Evolutionary conservation across 1,140 invertebrate species (phyloP).

Genomic region (Pissodes strobi): DNA sequence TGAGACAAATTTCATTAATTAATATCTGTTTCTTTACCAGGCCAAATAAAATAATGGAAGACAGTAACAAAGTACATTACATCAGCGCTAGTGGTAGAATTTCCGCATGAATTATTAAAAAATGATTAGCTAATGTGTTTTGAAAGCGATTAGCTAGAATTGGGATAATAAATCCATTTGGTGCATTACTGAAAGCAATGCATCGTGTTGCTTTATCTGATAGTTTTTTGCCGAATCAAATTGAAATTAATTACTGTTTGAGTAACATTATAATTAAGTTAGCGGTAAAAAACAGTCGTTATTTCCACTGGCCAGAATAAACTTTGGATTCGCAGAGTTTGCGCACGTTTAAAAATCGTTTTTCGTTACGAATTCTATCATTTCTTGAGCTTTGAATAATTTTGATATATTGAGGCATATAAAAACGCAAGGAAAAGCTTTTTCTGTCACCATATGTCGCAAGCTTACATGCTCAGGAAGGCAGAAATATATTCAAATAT

Average conservation of each 20-base stretch:
- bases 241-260: neutral
- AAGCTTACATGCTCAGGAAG: constrained; percentile 20
- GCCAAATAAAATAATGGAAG: too few species aligned
- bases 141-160: too few species aligned
- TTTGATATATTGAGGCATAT: constrained; percentile 11
- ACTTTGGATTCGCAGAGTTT: constrained; percentile 10
- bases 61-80: too few species aligned
- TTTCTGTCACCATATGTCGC: constrained; percentile 29
- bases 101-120: too few species aligned
- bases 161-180: too few species aligned
- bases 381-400: constrained; percentile 1
- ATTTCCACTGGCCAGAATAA: constrained; percentile 1
- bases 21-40: too few species aligned
- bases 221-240: constrained; percentile 11
- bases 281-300: neutral
- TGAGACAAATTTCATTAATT: too few species aligned
- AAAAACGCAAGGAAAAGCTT: constrained; percentile 20
- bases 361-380: constrained; percentile 3
- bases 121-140: too few species aligned
- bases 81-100: too few species aligned
- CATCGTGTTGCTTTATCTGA: constrained; percentile 6
- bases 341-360: constrained; percentile 11
- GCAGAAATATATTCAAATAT: constrained; percentile 30
- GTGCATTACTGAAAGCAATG: neutral
- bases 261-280: constrained; percentile 10